These are phyloP conservation scores for Protobothrops flavoviridis DNA, from an alignment of 2,113 vertebrate species.

Conservation along the genomic window DNA sequence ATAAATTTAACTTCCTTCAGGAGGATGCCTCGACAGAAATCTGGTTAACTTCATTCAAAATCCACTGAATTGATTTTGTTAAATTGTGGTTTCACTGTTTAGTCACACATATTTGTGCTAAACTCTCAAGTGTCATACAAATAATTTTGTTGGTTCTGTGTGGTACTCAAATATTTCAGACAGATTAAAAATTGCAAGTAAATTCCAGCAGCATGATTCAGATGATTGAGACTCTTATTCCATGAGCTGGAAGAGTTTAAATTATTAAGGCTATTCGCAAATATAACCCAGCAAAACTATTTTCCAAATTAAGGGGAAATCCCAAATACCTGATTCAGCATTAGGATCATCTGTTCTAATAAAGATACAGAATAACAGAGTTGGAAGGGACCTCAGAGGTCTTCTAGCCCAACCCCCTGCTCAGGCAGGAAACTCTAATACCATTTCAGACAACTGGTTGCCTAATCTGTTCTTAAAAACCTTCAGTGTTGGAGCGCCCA, in stretches of 20 bases:
- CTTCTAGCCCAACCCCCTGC: neutral
- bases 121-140: neutral
- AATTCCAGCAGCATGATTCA: neutral
- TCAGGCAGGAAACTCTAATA: neutral
- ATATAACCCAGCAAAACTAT: neutral
- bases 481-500: neutral
- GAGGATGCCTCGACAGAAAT: neutral
- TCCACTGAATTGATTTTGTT: neutral
- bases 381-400: neutral
- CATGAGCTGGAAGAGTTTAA: neutral
- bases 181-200: neutral
- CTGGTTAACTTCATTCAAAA: neutral
- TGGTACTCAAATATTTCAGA: too few species aligned
- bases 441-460: neutral
- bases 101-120: neutral
- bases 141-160: neutral
- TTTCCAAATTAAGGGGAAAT: neutral
- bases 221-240: neutral
- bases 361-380: neutral
- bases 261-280: neutral
- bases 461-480: neutral
- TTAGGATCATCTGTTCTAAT: neutral
- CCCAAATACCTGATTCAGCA: neutral
- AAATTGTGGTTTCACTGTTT: neutral
- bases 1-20: neutral